These are phyloP conservation scores for Cryptophagus acutangulus DNA, from an alignment of 2,888 invertebrate genomes.

Conservation along the genomic window DNA sequence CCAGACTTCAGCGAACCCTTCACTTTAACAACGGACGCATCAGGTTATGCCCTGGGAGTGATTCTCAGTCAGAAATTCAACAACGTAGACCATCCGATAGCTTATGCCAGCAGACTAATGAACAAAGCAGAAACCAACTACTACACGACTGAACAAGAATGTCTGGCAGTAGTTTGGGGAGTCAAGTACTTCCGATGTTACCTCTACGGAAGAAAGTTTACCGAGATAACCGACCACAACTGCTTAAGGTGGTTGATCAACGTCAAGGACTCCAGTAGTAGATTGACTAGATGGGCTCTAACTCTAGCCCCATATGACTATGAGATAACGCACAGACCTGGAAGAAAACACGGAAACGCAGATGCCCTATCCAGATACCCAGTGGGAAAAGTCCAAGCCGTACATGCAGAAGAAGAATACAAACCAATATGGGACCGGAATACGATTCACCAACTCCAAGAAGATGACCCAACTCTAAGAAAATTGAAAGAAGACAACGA, in stretches of 20 bases:
- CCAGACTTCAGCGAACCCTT: conserved; percentile 30
- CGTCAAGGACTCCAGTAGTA: conserved; percentile 11
- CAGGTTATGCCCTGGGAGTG: too few relatives aligned
- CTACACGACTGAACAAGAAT: too few relatives aligned
- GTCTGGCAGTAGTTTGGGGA: too few relatives aligned
- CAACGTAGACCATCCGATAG: too few relatives aligned
- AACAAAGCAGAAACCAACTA: too few relatives aligned
- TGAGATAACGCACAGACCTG: conserved; percentile 4
- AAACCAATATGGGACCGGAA: conserved; percentile 10
- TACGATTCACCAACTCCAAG: conserved; percentile 5
- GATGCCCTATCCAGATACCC: conserved; percentile 11
- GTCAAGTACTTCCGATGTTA: too few relatives aligned
- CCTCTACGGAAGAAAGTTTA: conserved; percentile 9
- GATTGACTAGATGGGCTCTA: conserved; percentile 10
- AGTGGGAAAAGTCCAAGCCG: too few relatives aligned
- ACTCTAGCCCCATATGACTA: conserved; percentile 9
- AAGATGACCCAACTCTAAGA: conserved; percentile 4
- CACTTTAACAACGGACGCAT: conserved; percentile 21
- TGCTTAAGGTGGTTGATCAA: conserved; percentile 7
- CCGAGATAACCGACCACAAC: conserved; percentile 9
- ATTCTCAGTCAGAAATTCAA: too few relatives aligned
- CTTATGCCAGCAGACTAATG: too few relatives aligned
- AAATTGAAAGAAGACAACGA: neutral
- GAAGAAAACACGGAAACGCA: conserved; percentile 11
- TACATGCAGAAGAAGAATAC: neutral